Percentiles rank a stretch among this genome's conserved stretches.
These are phyloP conservation scores for Rattus rattus DNA, from an alignment of 2,113 vertebrate genomes.

Conservation along the genomic window DNA sequence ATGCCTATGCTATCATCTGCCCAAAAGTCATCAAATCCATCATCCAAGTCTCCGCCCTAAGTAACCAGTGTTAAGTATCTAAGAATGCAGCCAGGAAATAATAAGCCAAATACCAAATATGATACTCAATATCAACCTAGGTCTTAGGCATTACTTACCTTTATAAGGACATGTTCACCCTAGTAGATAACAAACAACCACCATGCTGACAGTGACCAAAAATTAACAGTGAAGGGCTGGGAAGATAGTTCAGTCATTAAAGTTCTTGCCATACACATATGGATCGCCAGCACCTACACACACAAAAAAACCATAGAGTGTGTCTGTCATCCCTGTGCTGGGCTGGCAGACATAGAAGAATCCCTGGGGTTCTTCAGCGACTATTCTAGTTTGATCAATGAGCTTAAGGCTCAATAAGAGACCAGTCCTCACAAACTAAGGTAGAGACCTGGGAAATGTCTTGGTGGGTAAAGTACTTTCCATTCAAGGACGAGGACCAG, in stretches of 20 bases:
- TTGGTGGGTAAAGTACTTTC: background rate
- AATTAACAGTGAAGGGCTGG: background rate
- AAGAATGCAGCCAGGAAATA: background rate
- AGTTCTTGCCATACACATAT: background rate
- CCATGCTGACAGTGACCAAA: background rate
- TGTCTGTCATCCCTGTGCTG: background rate
- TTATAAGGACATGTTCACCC: background rate
- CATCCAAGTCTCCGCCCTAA: background rate
- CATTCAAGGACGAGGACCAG: background rate
- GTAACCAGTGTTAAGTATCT: background rate
- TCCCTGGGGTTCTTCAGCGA: background rate
- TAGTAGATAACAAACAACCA: background rate
- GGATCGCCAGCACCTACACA: background rate
- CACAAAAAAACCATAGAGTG: background rate
- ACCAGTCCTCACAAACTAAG: background rate
- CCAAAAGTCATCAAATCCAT: background rate
- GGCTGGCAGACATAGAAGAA: background rate
- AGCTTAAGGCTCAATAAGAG: background rate
- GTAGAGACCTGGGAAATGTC: background rate
- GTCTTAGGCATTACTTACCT: background rate
- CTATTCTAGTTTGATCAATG: background rate
- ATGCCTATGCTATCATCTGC: background rate
- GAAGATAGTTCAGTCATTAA: background rate
- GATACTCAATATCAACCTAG: background rate
- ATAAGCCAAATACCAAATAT: conserved; percentile 19